Base-by-base conservation (phyloP, 1,140 invertebrate species). In the Drosophila tsacasi region DNA sequence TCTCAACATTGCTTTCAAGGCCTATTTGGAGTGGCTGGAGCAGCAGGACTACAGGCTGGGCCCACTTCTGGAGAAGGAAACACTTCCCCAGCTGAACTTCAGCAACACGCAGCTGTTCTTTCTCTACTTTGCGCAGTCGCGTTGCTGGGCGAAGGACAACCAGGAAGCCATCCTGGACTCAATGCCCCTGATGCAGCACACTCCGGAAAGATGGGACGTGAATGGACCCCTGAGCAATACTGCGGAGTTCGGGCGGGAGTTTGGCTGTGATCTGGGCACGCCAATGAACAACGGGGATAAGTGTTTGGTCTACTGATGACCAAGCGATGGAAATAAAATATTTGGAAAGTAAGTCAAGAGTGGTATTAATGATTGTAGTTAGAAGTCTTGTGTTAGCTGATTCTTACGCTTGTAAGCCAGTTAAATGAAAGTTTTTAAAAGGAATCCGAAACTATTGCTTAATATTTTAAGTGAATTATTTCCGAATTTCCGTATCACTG, bases 81-180 rank as follows among this genome's bases (percentile, higher is more conserved):
- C 91, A 1, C 40, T 92, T 12, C 76, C 85, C 0, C 76, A 76
- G 12, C n/a, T 92, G 2, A 84, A 92, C 30, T 92, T 79, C n/a
- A 91, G 73, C 39, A 92, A 92, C 63, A 91, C 91, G 0, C 97
- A 97, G 91, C 93, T 97, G 0, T 97, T 97, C 92, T 97, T 96
- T 89, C 93, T 97, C 9, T 94, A 95, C 68, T 96, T 95, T 75
- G 95, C 95, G 0, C 96, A 97, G 35, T 72, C 80, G 0, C 91
- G 52, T 8, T 93, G 92, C 69, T 76, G 62, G 55, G 84, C 91
- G 0, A 75, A 37, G 40, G 39, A 67, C 0, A 66, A 47, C 2
- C 67, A 69, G n/a, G 58, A 83, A n/a, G 52, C 60, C 0, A 15
- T 81, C 1, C 52, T 81, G 13, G 69, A 80, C 15, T 81, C 60